These are phyloP conservation scores for Odontophorus gujanensis DNA, from an alignment of 2,113 vertebrate genomes.

Conservation along the genomic window DNA sequence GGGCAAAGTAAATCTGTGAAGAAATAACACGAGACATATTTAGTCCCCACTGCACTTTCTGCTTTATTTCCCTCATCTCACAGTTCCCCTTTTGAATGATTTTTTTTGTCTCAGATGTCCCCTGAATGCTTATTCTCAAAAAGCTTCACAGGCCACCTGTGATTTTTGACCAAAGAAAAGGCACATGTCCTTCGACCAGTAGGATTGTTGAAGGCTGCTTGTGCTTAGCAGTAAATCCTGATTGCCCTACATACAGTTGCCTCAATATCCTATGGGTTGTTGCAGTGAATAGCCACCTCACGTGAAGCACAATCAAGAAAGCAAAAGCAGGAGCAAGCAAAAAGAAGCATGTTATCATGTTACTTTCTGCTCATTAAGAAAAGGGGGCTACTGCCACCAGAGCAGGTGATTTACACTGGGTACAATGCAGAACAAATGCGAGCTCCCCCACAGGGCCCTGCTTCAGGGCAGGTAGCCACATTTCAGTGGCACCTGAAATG, in stretches of 20 bases:
- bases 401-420: accelerated
- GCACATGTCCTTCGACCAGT: conserved; percentile 33
- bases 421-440: background rate
- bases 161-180: conserved; percentile 22
- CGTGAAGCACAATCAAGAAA: background rate
- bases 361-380: background rate
- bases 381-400: background rate
- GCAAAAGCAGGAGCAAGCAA: background rate
- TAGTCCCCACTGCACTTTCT: background rate
- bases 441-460: background rate
- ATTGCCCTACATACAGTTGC: conserved; percentile 45
- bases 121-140: background rate
- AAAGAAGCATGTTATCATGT: background rate
- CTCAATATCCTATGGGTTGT: background rate
- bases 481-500: background rate
- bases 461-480: background rate
- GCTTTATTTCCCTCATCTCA: background rate
- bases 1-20: conserved; percentile 89
- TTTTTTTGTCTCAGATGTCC: background rate
- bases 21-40: background rate
- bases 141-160: background rate
- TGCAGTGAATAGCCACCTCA: background rate
- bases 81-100: background rate
- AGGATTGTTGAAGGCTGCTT: conserved; percentile 33
- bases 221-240: conserved; percentile 63